These are phyloP conservation scores for Caenorhabditis parvicauda DNA, from an alignment of 2,888 invertebrate genomes.

Conservation along the genomic window DNA sequence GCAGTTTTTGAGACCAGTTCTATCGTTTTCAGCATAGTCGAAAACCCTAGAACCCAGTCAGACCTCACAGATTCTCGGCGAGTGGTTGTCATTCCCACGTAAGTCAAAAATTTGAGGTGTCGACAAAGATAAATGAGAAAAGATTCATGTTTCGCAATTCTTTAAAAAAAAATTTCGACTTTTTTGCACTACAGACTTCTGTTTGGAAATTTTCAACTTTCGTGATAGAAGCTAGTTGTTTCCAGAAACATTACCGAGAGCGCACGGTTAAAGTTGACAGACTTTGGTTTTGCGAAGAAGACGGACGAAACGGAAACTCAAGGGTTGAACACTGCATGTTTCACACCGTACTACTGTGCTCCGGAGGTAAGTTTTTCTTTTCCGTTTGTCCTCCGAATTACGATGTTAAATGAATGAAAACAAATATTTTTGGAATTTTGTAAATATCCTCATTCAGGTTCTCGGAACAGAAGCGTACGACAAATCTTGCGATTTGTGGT, in stretches of 20 bases:
- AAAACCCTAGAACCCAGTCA: too few species aligned
- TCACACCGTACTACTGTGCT: slow-evolving; percentile 97
- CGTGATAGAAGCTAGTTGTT: neutral
- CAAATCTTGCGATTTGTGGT: slow-evolving; percentile 99
- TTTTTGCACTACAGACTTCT: too few species aligned
- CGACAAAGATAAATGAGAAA: too few species aligned
- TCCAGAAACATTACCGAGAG: slow-evolving; percentile 66
- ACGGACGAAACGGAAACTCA: slow-evolving; percentile 74
- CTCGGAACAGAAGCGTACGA: slow-evolving; percentile 95
- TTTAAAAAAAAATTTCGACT: too few species aligned
- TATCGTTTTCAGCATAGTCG: too few species aligned
- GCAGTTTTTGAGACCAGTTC: too few species aligned
- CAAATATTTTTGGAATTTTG: slow-evolving; percentile 1
- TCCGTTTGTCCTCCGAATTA: neutral
- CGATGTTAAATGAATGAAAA: neutral
- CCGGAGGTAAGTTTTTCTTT: slow-evolving; percentile 48
- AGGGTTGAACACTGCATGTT: slow-evolving; percentile 87
- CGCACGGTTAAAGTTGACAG: slow-evolving; percentile 88
- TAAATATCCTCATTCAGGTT: too few species aligned
- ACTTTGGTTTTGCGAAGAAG: slow-evolving; percentile 98
- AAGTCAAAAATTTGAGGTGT: too few species aligned
- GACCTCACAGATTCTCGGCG: too few species aligned
- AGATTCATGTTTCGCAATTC: too few species aligned
- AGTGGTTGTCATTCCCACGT: too few species aligned
- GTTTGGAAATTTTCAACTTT: neutral